Base-by-base conservation (phyloP, 2,888 invertebrate species). In the Anaspis maculata region DNA sequence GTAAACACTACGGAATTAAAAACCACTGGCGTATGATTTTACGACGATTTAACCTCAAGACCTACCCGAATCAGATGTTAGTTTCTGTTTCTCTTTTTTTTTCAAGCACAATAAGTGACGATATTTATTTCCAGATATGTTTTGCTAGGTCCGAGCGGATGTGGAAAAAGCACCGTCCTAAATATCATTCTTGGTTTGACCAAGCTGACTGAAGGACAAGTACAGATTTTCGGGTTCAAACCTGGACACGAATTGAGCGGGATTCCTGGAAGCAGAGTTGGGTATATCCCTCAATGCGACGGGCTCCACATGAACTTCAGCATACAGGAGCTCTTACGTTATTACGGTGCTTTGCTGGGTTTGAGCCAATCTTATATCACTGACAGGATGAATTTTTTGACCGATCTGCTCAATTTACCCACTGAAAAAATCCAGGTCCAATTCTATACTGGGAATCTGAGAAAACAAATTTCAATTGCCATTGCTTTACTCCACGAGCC, bases 71-170 rank as follows among this genome's bases (percentile, higher is more conserved):
- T 10, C 11, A 27, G 15, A 25, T 25, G 25, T 25, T 25, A 7
- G 13, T 3, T 11, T 3, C n/a, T n/a, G n/a, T n/a, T n/a, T n/a
- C n/a, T n/a, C n/a, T n/a, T n/a, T n/a, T 22, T 4, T 3, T 22
- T n/a, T n/a, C n/a, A n/a, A n/a, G n/a, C n/a, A n/a, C n/a, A n/a
- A n/a, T n/a, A n/a, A n/a, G n/a, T n/a, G n/a, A n/a, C n/a, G n/a
- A n/a, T n/a, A n/a, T n/a, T n/a, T n/a, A n/a, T n/a, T n/a, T 54
- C 3, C 67, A 90, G 90, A 62, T 90, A 90, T 62, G 90, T 89
- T 26, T 73, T 91, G 3, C 70, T 91, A 7, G 90, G 90, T 13
- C 88, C 90, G 4, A 88, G 88, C 41, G 90, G 90, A 13, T 90
- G 90, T 61, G 88, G 88, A 6, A 91, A 90, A 62, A 91, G 90